Evolutionary conservation across 2,797 vertebrate species (phyloP).

Genomic region (Sebastes oblongus): DNA sequence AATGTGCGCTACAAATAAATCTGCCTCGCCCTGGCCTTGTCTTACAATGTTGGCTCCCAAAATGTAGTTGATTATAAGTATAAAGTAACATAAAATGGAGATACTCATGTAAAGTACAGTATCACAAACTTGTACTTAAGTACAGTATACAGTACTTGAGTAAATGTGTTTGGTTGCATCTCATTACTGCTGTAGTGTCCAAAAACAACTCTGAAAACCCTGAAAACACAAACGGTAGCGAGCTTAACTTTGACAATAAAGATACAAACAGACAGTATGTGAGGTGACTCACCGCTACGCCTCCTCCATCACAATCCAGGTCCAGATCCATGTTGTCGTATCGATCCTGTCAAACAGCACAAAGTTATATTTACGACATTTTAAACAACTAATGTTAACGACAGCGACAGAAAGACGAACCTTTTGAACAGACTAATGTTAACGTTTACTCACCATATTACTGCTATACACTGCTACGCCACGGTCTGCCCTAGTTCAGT

Average conservation of each 20-base stretch:
- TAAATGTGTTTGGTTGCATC: too few species aligned
- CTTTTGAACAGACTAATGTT: not conserved
- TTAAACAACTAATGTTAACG: not conserved
- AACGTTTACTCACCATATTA: constrained; percentile 44
- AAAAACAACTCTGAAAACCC: not conserved
- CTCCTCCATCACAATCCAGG: constrained; percentile 65
- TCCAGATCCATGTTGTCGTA: constrained; percentile 60
- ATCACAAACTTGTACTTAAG: not conserved
- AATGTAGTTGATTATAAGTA: not conserved
- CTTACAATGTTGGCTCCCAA: not conserved
- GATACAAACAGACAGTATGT: not conserved
- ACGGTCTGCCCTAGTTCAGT: not conserved
- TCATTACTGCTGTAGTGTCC: not conserved
- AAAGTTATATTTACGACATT: not conserved
- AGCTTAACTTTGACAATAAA: not conserved
- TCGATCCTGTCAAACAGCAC: constrained; percentile 55
- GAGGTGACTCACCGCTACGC: constrained; percentile 51
- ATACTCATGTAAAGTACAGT: not conserved
- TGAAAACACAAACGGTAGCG: not conserved
- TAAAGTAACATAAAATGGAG: not conserved
- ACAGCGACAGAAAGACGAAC: not conserved
- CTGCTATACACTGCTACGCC: too few species aligned
- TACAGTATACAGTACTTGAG: not conserved
- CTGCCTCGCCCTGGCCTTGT: too few species aligned
- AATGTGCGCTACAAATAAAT: too few species aligned